Conservation (phyloP, 2,888 invertebrate species). For the Eulithis testata region DNA sequence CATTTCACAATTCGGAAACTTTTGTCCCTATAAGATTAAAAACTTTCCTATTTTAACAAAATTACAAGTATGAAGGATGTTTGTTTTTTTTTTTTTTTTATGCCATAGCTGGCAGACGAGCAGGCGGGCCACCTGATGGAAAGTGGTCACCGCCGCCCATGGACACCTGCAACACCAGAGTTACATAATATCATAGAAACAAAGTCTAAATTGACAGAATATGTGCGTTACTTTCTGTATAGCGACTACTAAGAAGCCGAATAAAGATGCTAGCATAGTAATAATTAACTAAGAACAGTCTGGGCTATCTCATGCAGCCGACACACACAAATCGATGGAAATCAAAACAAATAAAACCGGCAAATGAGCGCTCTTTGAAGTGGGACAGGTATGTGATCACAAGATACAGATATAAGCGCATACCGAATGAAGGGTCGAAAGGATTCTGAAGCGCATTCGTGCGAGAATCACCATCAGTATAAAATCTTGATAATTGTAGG, state of each 20-base stretch:
- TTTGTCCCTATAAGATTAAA: slow-evolving; percentile 23
- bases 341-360: slow-evolving; percentile 32
- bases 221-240: too few species aligned
- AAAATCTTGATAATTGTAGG: slow-evolving; percentile 61
- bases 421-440: slow-evolving; percentile 57
- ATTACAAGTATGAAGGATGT: background rate
- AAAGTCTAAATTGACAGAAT: too few species aligned
- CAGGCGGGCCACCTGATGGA: too few species aligned
- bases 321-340: slow-evolving; percentile 23
- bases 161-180: too few species aligned
- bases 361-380: slow-evolving; percentile 37
- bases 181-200: background rate
- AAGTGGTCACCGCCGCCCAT: too few species aligned
- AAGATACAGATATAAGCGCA: slow-evolving; percentile 57
- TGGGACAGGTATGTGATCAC: slow-evolving; percentile 53
- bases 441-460: slow-evolving; percentile 58
- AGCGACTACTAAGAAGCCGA: background rate
- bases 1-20: slow-evolving; percentile 44
- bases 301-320: slow-evolving; percentile 19
- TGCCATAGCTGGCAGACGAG: too few species aligned
- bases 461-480: slow-evolving; percentile 47
- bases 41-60: background rate
- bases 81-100: too few species aligned
- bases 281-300: slow-evolving; percentile 2
- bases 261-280: background rate